phyloP scores from a whole-genome alignment of 2,113 vertebrate genomes.

The Engraulis encrasicolus region DNA sequence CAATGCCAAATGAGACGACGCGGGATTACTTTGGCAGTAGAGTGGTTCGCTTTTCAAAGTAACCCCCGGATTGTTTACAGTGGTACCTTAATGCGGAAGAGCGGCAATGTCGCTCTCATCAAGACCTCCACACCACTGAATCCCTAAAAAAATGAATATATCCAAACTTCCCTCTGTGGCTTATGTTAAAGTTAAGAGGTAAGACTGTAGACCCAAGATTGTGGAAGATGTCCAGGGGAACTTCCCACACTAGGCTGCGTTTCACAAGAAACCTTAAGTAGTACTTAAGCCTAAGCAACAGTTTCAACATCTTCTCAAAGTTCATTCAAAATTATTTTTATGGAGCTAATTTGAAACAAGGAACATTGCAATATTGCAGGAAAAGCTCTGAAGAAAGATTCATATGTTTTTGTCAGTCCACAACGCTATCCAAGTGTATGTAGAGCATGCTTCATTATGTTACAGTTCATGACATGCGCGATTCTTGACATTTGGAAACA shows the following conservation, averaged over 20 bases:
- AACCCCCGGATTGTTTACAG: slow-evolving; percentile 61
- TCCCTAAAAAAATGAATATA: slow-evolving; percentile 53
- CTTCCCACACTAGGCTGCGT: slow-evolving; percentile 38
- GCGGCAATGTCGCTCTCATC: slow-evolving; percentile 49
- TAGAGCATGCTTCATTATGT: no score
- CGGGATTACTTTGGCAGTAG: slow-evolving; percentile 52
- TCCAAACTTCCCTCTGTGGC: slow-evolving; percentile 35
- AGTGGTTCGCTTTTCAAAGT: slow-evolving; percentile 55
- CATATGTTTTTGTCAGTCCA: no score
- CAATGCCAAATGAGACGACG: slow-evolving; percentile 56
- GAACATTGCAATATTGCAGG: no score
- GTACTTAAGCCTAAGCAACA: no score
- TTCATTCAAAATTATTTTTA: no score
- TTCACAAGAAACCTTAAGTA: no score
- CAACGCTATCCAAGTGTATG: no score
- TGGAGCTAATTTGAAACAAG: no score
- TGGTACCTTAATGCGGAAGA: slow-evolving; percentile 52
- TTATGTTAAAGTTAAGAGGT: slow-evolving; percentile 34
- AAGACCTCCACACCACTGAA: slow-evolving; percentile 44
- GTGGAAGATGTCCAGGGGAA: slow-evolving; percentile 37
- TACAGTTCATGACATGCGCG: no score
- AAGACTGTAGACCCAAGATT: slow-evolving; percentile 47
- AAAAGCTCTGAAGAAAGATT: no score
- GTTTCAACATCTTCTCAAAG: no score
- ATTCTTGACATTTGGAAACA: no score